Evolutionary conservation across 2,797 vertebrate species (phyloP).

Genomic region (Tangara arthus): DNA sequence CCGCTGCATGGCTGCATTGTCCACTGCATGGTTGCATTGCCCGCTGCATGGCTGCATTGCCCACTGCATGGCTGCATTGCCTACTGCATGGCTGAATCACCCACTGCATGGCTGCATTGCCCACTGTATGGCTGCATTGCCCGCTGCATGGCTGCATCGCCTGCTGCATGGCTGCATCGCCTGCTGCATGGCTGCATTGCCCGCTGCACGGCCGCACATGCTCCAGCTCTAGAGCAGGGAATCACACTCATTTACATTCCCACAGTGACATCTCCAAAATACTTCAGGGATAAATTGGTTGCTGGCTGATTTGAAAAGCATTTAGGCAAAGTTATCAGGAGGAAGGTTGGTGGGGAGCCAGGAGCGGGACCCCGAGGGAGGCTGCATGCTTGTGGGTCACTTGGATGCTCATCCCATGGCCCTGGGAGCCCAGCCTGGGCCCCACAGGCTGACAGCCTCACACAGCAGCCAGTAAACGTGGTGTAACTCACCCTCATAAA

Average conservation of each 20-base stretch:
- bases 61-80: too few species aligned
- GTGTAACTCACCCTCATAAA: neutral
- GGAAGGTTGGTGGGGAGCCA: conserved; percentile 43
- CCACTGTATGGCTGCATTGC: too few species aligned
- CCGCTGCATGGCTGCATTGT: too few species aligned
- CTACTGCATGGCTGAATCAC: too few species aligned
- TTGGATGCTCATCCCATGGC: neutral
- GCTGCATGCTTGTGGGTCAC: accelerated
- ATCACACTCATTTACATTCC: neutral
- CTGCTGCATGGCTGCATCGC: too few species aligned
- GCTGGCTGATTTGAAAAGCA: conserved; percentile 48
- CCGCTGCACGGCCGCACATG: neutral
- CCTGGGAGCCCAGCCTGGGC: neutral
- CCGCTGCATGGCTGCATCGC: too few species aligned
- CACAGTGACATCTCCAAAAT: neutral
- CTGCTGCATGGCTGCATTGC: too few species aligned
- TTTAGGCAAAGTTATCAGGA: conserved; percentile 13
- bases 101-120: too few species aligned
- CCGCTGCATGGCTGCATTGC: too few species aligned
- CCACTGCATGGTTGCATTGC: too few species aligned
- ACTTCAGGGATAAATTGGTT: conserved; percentile 38
- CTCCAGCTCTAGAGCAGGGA: accelerated
- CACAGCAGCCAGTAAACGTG: neutral
- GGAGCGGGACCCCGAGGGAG: neutral
- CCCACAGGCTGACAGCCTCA: neutral